These are phyloP conservation scores for Lota lota DNA, from an alignment of 2,113 vertebrate species.

Conservation along the genomic window DNA sequence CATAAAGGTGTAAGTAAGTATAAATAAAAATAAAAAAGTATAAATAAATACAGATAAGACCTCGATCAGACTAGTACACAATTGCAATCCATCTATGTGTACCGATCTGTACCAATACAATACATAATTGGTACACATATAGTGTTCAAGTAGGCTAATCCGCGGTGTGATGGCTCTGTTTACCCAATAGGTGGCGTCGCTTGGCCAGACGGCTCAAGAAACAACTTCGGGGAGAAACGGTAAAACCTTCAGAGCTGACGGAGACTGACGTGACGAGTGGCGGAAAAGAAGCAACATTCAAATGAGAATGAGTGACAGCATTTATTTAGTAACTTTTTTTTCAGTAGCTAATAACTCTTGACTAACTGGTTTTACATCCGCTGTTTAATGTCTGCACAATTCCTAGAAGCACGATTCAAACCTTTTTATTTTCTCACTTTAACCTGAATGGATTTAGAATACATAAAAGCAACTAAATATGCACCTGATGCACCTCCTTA, in stretches of 20 bases:
- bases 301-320: slow-evolving; percentile 23
- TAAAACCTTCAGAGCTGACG: slow-evolving; percentile 22
- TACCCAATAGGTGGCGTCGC: slow-evolving; percentile 55
- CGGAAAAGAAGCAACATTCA: slow-evolving; percentile 15
- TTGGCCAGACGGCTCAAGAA: slow-evolving; percentile 55
- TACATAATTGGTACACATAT: background rate
- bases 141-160: background rate
- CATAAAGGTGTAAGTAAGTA: no score
- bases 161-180: slow-evolving; percentile 6
- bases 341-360: no score
- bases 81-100: background rate
- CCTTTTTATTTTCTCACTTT: no score
- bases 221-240: slow-evolving; percentile 25
- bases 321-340: background rate
- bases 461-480: no score
- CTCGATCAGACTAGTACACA: background rate
- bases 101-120: background rate
- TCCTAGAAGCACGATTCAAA: no score
- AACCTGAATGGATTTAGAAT: no score
- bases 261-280: background rate
- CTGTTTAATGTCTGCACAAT: no score
- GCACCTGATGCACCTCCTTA: no score
- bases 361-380: no score
- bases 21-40: background rate
- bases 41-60: background rate